Evolutionary conservation across 2,797 vertebrate species (phyloP), one percentile per base, ranked within the genome.

Genomic region (Dicrostonyx torquatus): DNA sequence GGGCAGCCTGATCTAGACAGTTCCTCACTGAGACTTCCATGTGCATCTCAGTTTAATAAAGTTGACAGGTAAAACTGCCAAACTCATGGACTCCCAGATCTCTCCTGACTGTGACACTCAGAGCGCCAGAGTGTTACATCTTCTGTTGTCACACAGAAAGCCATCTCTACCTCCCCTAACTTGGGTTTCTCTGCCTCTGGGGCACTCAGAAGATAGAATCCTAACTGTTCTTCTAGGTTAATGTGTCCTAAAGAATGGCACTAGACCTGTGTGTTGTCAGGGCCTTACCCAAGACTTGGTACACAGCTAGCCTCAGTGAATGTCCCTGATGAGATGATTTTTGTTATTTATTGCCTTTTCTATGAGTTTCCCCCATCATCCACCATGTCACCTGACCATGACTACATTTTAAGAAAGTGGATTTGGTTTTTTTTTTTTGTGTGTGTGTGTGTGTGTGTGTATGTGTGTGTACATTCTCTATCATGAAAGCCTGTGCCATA

Each of bases 401-500:
- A 62, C 77, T 80, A 29, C 31, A 13, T 89, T 50, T 79, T 58
- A 55, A 87, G 77, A 66, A 73, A 82, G 58, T 83, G 53, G 89
- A 77, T 72, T 89, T 92, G 37, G 55, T 87, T 93, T 73, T 48
- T 77, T 68, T 78, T 50, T 64, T 55, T 15, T 18, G 53, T 55
- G 17, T 58, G 17, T 58, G 18, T 55, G 53, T 18, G 53, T 55
- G 17, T 58, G 17, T 58, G 18, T 22, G 55, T 58, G 20, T 58
- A 18, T 20, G 55, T 58, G 18, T 58, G 50, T 17, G 62, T 22
- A 48, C 37, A 40, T 58, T 89, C 89, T 83, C 66, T 58, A 66
- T 82, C 64, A 17, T 10, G 14, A 40, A 83, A 45, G 95, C 34
- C 73, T 60, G 13, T 60, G 15, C 84, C 94, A 87, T 96, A 94